A percentile compares a stretch with the other conserved stretches of the same genome.
phyloP scores from a whole-genome alignment of 2,888 invertebrate species.

The Agrochola circellaris region DNA sequence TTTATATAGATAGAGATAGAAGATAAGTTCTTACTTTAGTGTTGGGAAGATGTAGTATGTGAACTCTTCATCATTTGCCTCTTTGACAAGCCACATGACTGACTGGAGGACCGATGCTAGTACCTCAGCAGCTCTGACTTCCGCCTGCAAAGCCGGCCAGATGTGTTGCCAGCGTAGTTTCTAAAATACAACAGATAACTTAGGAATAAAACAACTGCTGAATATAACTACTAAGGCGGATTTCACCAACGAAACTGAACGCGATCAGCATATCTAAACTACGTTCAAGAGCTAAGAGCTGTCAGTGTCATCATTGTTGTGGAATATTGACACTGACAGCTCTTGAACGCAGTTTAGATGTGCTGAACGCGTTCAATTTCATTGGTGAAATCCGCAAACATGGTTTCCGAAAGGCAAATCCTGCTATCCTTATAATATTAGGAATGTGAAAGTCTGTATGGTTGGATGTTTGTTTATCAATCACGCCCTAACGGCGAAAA shows the following conservation, averaged over 20 bases:
- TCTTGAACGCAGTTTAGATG: too few species aligned
- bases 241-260: too few species aligned
- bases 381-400: not conserved
- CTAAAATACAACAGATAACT: conserved; percentile 88
- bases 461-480: too few species aligned
- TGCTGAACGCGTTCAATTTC: too few species aligned
- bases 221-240: not conserved
- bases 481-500: too few species aligned
- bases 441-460: not conserved
- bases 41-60: conserved; percentile 95
- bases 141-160: conserved; percentile 96
- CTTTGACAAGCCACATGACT: conserved; percentile 95
- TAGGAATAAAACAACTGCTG: conserved; percentile 1
- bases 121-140: conserved; percentile 96
- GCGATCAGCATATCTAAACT: too few species aligned
- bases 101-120: conserved; percentile 96
- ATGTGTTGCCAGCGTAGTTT: conserved; percentile 98
- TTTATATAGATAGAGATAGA: too few species aligned
- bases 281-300: too few species aligned
- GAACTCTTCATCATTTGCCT: conserved; percentile 95
- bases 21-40: conserved; percentile 92
- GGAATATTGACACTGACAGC: too few species aligned
- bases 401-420: not conserved
- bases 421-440: not conserved
- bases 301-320: too few species aligned